Evolutionary conservation across 2,113 vertebrate genomes (phyloP), one percentile per base, ranked within the genome.

Genomic region (Cnemophilus loriae): DNA sequence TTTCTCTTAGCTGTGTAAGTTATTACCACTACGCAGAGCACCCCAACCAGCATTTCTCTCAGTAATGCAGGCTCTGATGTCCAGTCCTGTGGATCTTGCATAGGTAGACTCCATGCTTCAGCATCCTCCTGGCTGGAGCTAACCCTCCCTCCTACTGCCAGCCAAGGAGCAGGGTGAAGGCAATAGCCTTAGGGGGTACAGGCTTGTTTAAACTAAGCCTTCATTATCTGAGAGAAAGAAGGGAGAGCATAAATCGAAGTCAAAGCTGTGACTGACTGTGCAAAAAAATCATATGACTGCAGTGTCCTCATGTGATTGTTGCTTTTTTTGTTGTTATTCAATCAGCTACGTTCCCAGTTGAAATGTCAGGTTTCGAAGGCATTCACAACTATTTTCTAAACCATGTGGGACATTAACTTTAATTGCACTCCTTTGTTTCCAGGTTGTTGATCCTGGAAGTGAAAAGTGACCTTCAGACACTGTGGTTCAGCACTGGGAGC

Each of bases 221-320:
- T 92, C 82, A 73, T 68, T 92, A 93, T 94, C 74, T 96, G 92
- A 61, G 88, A 96, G 89, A 75, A 70, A 57, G 42, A 73, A 94
- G 90, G 63, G 20, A 44, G 53, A 95, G 82, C 69, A 55, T 89
- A 95, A 95, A 95, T 68, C 23, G 17, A 73, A 95, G 79, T 70
- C 70, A 56, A 87, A 87, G 16, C 84, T 84, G 56, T 92, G 89
- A 87, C 69, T 91, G 94, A 94, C 81, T 94, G 65, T 84, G 93
- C 69, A 94, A 96, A 95, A 95, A 87, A 82, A 69, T 96, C 95
- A 91, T 94, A 87, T 94, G 94, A 97, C 65, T 89, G 74, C 65
- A 94, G 89, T 28, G 7, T 97, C 84, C 84, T 95, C 95, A 95
- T 96, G 84, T 97, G 96, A 96, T 82, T 82, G 86, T 81, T 84